Conservation (phyloP, 2,797 vertebrate species). For the Melanitta fusca region DNA sequence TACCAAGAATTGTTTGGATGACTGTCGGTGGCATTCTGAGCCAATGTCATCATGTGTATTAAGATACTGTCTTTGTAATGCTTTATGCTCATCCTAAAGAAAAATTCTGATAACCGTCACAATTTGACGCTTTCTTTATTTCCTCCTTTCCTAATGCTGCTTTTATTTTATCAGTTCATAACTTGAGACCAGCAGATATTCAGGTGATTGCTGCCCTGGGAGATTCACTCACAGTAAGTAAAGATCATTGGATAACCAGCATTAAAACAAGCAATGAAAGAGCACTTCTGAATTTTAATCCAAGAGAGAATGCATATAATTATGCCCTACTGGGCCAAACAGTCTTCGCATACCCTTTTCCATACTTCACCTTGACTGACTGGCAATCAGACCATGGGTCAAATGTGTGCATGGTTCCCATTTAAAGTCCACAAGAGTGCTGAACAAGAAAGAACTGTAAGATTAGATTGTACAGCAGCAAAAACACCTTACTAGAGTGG, state of each 20-base stretch:
- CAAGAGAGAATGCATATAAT: not conserved
- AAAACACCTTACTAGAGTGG: not conserved
- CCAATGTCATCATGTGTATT: not conserved
- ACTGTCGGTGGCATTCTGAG: not conserved
- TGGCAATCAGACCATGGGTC: not conserved
- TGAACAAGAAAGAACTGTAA: not conserved
- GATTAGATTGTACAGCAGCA: not conserved
- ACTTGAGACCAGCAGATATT: constrained; percentile 91
- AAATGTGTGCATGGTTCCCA: not conserved
- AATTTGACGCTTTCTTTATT: not conserved
- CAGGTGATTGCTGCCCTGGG: constrained; percentile 91
- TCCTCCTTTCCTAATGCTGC: not conserved
- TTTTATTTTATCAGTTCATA: constrained; percentile 85
- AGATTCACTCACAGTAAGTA: constrained; percentile 93
- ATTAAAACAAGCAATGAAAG: not conserved
- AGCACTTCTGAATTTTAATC: not conserved
- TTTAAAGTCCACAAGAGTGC: not conserved
- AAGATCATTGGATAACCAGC: not conserved
- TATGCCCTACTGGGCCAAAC: not conserved
- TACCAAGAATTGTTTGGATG: not conserved
- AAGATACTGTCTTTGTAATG: not conserved
- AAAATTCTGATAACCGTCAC: not conserved
- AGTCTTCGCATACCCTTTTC: not conserved
- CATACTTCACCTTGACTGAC: not conserved
- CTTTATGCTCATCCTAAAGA: not conserved